Evolutionary conservation across 1,140 invertebrate species (phyloP).

Genomic region (Lysiphlebus fabarum): DNA sequence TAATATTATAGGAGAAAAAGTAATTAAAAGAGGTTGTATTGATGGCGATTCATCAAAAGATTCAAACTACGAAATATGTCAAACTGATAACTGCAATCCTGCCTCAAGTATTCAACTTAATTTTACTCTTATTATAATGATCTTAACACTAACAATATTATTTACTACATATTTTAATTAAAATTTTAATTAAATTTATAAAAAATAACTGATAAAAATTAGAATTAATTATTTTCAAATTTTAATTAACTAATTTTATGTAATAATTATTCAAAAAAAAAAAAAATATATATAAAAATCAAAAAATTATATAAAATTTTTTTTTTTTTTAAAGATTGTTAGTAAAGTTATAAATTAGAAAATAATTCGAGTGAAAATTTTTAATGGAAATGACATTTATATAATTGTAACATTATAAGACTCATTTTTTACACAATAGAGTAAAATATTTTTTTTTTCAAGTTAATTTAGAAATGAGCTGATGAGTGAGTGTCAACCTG

Average conservation of each 20-base stretch:
- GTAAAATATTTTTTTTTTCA: not conserved
- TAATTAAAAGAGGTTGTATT: not conserved
- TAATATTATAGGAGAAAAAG: not conserved
- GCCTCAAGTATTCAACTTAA: conserved; percentile 16
- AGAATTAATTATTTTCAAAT: not conserved
- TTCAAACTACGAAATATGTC: not conserved
- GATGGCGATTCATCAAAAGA: not conserved
- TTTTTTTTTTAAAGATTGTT: no score
- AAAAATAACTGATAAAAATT: not conserved
- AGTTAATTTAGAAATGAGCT: not conserved
- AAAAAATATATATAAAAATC: no score
- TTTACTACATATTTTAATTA: conserved; percentile 17
- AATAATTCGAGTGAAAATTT: no score
- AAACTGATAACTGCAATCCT: conserved; percentile 27
- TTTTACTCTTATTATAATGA: not conserved
- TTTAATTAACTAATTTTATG: not conserved
- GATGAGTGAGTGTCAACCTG: not conserved
- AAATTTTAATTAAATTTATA: conserved; percentile 3
- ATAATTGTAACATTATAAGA: no score
- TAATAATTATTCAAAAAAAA: no score
- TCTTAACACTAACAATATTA: conserved; percentile 13
- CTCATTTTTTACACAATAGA: no score
- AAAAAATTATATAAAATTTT: no score
- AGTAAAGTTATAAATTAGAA: no score
- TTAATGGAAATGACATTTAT: no score